Conservation (phyloP, 2,113 vertebrate species). For the Chinchilla lanigera region DNA sequence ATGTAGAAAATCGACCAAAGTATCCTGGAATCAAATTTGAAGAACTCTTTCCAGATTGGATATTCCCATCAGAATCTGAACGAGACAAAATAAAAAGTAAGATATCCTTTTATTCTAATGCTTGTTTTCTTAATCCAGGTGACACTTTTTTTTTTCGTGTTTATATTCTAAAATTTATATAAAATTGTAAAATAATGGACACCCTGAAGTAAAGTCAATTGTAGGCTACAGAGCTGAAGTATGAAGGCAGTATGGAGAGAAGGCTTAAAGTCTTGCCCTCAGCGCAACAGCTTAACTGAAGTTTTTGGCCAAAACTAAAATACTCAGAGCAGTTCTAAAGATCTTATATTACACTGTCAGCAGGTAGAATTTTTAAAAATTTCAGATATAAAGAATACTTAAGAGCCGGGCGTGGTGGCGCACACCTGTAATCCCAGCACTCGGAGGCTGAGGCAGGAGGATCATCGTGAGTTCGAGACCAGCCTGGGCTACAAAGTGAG, state of each 20-base stretch:
- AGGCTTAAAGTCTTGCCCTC: not conserved
- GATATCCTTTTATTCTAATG: slow-evolving; percentile 63
- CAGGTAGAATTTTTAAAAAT: not conserved
- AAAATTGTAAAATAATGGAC: not conserved
- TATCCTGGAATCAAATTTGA: slow-evolving; percentile 96
- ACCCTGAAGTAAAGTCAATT: not conserved
- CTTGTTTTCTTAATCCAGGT: not conserved
- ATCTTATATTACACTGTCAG: not conserved
- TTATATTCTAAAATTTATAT: not conserved
- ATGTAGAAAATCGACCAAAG: slow-evolving; percentile 98
- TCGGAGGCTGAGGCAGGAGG: too few relatives aligned
- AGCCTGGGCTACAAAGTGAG: too few relatives aligned
- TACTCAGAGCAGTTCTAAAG: not conserved
- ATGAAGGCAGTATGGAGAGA: not conserved
- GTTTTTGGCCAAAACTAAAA: slow-evolving; percentile 25
- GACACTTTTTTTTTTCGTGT: not conserved
- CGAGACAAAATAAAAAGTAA: slow-evolving; percentile 98
- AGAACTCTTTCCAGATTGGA: slow-evolving; percentile 98
- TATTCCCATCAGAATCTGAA: slow-evolving; percentile 97
- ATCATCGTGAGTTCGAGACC: too few relatives aligned
- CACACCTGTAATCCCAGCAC: too few relatives aligned
- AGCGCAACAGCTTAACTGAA: not conserved
- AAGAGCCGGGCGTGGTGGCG: not conserved
- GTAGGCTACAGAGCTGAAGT: not conserved
- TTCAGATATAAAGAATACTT: not conserved